Evolutionary conservation across 2,888 invertebrate genomes (phyloP).

Genomic region (Siphlonurus alternatus): DNA sequence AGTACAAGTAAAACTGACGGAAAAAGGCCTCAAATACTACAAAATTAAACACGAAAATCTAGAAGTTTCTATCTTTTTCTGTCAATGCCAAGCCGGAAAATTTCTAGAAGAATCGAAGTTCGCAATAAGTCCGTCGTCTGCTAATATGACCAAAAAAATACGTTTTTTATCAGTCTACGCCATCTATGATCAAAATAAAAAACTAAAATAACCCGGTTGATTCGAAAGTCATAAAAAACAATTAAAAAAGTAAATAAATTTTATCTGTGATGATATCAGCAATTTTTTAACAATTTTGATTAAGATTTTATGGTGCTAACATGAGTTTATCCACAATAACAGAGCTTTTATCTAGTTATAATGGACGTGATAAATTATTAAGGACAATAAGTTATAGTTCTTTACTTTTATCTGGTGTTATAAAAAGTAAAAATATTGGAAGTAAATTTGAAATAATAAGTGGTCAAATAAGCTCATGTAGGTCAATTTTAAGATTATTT

Average conservation of each 20-base stretch:
- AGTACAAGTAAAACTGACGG: no score
- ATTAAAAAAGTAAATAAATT: neutral
- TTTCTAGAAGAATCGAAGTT: neutral
- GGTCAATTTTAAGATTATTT: slow-evolving; percentile 61
- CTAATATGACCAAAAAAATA: neutral
- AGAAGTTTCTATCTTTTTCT: neutral
- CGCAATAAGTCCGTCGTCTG: neutral
- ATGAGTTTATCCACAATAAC: neutral
- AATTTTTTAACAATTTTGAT: neutral
- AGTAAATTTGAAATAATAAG: slow-evolving; percentile 42
- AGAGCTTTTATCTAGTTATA: neutral
- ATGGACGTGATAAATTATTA: neutral
- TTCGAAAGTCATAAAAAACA: no score
- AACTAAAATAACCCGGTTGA: no score
- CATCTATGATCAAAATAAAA: neutral
- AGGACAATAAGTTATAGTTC: neutral
- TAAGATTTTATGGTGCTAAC: no score
- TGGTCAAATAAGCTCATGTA: slow-evolving; percentile 52
- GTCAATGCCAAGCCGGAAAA: neutral
- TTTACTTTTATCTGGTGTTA: neutral
- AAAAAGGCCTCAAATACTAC: no score
- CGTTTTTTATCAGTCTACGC: neutral
- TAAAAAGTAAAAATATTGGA: slow-evolving; percentile 18
- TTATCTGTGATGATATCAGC: neutral
- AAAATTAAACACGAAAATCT: neutral